Evolutionary conservation across 2,113 vertebrate genomes (phyloP).

Genomic region (Tympanuchus pallidicinctus): DNA sequence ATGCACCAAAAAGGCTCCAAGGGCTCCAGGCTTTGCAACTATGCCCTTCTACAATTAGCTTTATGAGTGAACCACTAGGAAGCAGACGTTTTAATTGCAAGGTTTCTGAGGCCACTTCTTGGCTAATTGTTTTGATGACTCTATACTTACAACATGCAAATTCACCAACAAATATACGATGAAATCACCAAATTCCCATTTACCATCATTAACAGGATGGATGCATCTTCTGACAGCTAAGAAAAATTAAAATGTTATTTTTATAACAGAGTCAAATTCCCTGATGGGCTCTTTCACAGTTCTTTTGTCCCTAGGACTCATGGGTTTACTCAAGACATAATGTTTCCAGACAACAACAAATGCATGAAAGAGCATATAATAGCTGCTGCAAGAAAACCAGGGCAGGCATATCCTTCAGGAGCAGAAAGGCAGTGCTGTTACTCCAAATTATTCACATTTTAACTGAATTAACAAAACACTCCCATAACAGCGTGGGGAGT

Average conservation of each 20-base stretch:
- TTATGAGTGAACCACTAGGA: not conserved
- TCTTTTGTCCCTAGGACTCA: not conserved
- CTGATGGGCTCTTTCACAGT: not conserved
- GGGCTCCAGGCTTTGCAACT: accelerated
- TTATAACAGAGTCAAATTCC: not conserved
- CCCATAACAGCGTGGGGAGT: not conserved
- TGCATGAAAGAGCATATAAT: accelerated
- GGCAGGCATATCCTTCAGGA: not conserved
- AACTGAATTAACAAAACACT: not conserved
- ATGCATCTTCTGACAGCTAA: not conserved
- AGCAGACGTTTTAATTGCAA: not conserved
- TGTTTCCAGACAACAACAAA: not conserved
- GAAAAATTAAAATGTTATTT: not conserved
- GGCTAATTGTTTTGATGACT: not conserved
- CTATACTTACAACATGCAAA: not conserved
- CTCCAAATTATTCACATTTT: not conserved
- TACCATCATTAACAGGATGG: not conserved
- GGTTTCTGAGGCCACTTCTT: not conserved
- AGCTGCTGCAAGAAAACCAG: not conserved
- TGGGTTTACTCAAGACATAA: not conserved
- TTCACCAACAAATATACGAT: not conserved
- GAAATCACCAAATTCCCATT: not conserved
- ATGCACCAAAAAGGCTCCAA: not conserved
- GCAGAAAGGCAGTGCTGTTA: not conserved
- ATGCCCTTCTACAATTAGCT: not conserved